Conservation (phyloP, 2,888 invertebrate species). For the Notocelia uddmanniana region DNA sequence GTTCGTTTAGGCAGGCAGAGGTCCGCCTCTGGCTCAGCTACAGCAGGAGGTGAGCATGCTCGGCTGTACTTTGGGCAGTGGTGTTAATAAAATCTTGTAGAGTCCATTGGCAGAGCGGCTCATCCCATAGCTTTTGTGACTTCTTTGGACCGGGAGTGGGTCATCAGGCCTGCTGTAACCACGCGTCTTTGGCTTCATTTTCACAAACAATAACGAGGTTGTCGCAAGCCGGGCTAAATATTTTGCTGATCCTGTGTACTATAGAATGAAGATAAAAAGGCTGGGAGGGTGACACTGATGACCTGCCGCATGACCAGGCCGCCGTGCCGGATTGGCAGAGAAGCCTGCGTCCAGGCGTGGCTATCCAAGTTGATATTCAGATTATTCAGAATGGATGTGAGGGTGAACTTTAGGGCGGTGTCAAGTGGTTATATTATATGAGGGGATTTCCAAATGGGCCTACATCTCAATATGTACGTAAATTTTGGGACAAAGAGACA, state of each 20-base stretch:
- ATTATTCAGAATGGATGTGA: neutral
- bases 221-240: neutral
- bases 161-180: no score
- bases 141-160: no score
- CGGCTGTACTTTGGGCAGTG: no score
- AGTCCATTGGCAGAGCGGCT: no score
- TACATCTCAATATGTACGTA: neutral
- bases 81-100: no score
- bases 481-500: neutral
- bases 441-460: no score
- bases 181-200: neutral
- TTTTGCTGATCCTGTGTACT: neutral
- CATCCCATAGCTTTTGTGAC: neutral
- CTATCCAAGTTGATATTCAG: neutral
- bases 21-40: no score
- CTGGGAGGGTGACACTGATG: neutral
- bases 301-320: neutral
- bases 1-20: no score
- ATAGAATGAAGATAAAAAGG: neutral
- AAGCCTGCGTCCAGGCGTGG: neutral
- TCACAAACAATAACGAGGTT: neutral
- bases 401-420: neutral
- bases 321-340: neutral
- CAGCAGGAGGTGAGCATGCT: no score
- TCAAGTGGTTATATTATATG: neutral